phyloP scores from a whole-genome alignment of 2,113 vertebrate genomes.

The Gila orcuttii region DNA sequence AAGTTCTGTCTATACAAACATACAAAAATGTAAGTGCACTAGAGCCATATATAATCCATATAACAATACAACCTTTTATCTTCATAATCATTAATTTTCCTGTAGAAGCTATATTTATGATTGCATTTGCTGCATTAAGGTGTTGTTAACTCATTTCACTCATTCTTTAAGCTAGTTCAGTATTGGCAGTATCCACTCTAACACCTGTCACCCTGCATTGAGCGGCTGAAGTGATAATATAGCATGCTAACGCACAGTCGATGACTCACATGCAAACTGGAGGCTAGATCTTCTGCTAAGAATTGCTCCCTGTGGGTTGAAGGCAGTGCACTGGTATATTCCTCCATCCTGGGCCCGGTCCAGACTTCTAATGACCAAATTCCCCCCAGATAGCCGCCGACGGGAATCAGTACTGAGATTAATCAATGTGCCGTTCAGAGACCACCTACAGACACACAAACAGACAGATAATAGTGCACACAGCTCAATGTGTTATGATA shows the following conservation, averaged over 20 bases:
- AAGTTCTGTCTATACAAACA: not conserved
- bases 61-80: not conserved
- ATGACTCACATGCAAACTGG: slow-evolving; percentile 93
- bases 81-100: not conserved
- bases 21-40: not conserved
- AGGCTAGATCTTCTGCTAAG: slow-evolving; percentile 90
- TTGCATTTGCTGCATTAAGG: not conserved
- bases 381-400: slow-evolving; percentile 88
- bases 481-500: slow-evolving; percentile 25
- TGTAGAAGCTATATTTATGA: not conserved
- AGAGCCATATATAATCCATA: not conserved
- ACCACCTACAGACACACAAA: slow-evolving; percentile 86
- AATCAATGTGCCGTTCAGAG: slow-evolving; percentile 88
- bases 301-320: slow-evolving; percentile 90
- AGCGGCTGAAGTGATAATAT: slow-evolving; percentile 1
- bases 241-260: slow-evolving; percentile 12
- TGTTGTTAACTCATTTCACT: slow-evolving; percentile 15
- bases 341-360: slow-evolving; percentile 87
- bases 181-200: slow-evolving; percentile 17
- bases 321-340: slow-evolving; percentile 92
- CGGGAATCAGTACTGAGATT: slow-evolving; percentile 87
- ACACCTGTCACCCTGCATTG: slow-evolving; percentile 25
- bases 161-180: slow-evolving; percentile 3
- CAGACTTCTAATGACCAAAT: slow-evolving; percentile 91
- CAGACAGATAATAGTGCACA: slow-evolving; percentile 48